Conservation (phyloP, 1,140 invertebrate genomes). For the Babylonia areolata region DNA sequence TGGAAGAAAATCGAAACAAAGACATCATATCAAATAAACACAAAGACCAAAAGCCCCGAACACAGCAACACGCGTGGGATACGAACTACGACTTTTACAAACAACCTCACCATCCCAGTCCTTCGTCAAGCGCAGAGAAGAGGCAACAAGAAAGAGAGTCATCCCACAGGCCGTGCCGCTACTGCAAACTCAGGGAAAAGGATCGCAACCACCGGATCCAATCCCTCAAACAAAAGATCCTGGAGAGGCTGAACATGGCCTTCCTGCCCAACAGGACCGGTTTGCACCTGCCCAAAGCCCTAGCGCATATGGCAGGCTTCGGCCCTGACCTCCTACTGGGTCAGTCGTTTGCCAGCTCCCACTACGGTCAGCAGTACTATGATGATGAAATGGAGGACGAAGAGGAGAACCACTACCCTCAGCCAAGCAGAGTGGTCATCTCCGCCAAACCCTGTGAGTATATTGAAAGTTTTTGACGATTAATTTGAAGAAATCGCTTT, state of each 20-base stretch:
- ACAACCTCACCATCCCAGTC: neutral
- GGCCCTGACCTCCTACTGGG: neutral
- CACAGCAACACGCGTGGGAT: neutral
- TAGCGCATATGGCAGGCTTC: neutral
- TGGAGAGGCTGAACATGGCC: neutral
- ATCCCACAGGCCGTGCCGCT: neutral
- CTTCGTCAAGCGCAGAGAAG: neutral
- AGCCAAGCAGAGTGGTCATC: neutral
- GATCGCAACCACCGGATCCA: neutral
- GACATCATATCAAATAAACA: too few relatives aligned
- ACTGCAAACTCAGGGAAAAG: neutral
- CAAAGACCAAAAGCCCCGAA: too few relatives aligned
- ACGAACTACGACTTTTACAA: neutral
- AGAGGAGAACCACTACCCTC: neutral
- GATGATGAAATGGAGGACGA: neutral
- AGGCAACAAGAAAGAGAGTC: neutral
- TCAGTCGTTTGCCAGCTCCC: neutral
- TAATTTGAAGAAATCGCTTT: too few relatives aligned
- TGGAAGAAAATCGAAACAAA: neutral
- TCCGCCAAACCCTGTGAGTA: neutral
- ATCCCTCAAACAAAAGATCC: neutral
- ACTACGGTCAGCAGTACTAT: neutral
- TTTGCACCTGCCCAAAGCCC: constrained; percentile 17
- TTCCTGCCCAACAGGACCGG: constrained; percentile 18
- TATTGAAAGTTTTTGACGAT: too few relatives aligned